Conservation (phyloP, 1,140 invertebrate genomes). For the Pogonomyrmex barbatus region DNA sequence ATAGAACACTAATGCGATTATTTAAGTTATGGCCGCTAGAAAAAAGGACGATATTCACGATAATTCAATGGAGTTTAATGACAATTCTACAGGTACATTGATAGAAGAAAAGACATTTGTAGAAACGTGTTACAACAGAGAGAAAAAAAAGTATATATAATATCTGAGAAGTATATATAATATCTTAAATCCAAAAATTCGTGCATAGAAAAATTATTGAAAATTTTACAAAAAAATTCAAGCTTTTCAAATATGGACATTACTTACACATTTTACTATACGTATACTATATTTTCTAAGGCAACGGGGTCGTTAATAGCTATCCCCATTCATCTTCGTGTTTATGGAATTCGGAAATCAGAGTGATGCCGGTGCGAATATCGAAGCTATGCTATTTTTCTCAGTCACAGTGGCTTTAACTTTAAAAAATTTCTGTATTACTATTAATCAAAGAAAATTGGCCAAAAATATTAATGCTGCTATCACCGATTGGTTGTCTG, state of each 20-base stretch:
- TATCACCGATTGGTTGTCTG: constrained; percentile 22
- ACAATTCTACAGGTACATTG: constrained; percentile 26
- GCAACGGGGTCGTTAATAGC: constrained; percentile 33
- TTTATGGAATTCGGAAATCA: constrained; percentile 9
- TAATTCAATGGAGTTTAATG: background rate
- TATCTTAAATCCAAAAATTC: background rate
- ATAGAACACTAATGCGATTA: constrained; percentile 30
- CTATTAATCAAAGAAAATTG: background rate
- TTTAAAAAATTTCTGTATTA: constrained; percentile 18
- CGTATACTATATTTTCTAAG: constrained; percentile 31
- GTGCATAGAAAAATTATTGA: background rate
- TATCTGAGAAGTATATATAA: background rate
- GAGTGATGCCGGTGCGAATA: background rate
- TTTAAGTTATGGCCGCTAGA: constrained; percentile 36
- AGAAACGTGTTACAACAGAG: background rate
- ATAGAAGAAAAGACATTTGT: background rate
- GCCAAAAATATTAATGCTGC: constrained; percentile 37
- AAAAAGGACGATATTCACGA: background rate
- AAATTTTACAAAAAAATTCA: background rate
- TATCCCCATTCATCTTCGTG: background rate
- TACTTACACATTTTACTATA: constrained; percentile 2
- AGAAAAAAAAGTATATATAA: background rate
- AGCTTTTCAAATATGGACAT: background rate
- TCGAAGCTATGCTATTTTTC: constrained; percentile 15
- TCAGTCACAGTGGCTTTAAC: background rate